Conservation (phyloP, 2,888 invertebrate genomes). For the Hermodice carunculata region DNA sequence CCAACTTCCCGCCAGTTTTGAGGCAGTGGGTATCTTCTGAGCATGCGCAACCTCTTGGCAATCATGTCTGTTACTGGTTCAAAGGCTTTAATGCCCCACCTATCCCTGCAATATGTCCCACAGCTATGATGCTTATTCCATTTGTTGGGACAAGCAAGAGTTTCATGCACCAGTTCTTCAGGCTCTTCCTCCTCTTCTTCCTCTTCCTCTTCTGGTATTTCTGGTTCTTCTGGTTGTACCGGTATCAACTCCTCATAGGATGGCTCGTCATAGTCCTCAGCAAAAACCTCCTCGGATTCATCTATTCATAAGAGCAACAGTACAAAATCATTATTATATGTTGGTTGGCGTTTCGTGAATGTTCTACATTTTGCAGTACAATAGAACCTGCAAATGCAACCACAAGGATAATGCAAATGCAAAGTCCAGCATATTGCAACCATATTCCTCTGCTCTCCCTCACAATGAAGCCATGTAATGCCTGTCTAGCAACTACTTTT, state of each 20-base stretch:
- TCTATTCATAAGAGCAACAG: no score
- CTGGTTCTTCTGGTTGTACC: no score
- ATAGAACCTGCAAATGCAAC: no score
- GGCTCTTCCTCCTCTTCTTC: constrained; percentile 28
- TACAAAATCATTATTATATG: no score
- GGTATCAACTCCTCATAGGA: background rate
- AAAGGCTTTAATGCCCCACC: constrained; percentile 63
- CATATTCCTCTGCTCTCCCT: no score
- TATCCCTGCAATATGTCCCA: constrained; percentile 85
- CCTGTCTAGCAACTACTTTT: no score
- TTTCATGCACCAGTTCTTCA: constrained; percentile 49
- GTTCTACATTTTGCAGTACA: no score
- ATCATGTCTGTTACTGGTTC: constrained; percentile 81
- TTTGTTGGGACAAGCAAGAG: constrained; percentile 89
- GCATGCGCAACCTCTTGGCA: constrained; percentile 80
- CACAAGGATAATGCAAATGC: no score
- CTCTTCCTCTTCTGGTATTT: background rate
- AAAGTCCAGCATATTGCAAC: no score
- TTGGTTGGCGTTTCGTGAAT: no score
- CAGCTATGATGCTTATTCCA: constrained; percentile 95
- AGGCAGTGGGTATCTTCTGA: constrained; percentile 90
- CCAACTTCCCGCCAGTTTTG: constrained; percentile 94
- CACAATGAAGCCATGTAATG: no score
- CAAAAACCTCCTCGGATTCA: constrained; percentile 88
- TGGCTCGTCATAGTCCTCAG: constrained; percentile 88